Base-by-base conservation (phyloP, 2,113 vertebrate genomes). In the Gambusia affinis region DNA sequence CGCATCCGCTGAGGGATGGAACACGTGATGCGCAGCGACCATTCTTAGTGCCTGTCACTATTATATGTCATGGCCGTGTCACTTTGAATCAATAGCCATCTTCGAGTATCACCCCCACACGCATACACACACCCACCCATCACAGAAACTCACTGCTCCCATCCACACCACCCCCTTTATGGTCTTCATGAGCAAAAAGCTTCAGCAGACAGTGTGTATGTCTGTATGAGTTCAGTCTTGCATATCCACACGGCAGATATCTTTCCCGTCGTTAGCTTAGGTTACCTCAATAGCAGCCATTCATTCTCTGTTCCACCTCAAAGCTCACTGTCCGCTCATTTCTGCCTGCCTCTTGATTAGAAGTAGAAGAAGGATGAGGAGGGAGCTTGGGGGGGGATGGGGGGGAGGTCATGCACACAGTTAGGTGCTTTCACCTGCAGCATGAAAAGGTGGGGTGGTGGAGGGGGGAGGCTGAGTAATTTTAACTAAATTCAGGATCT, bases 351-450 rank as follows among this genome's bases (percentile, higher is more conserved):
- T 64, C 81, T 75, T 86, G 70, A 88, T 87, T 88, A 74, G 65
- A 69, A 54, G 71, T 62, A 65, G 28, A 31, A 24, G 60, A 30
- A 61, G 12, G 42, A 44, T 12, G 30, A 33, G 11, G 3, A 1
- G 31, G 35, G 11, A 35, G 17, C 28, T 12, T 3, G 29, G 8
- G 35, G 14, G 11, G 60, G 17, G n/a, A 4, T n/a, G n/a, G n/a
- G n/a, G n/a, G n/a, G 5, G 39, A 11, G 28, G 6, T 44, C n/a
- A 12, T 37, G 67, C 61, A 76, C 81, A 84, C 86, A 85, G 81
- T 79, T 28, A 80, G 87, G 83, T 84, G 85, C 89, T 83, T 89
- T 85, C 85, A 91, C 88, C 84, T 92, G 91, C 47, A 4, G 31
- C 33, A 12, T 12, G 44, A 39, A 12, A 39, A 39, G 75, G 28